Base-by-base conservation (phyloP, 2,888 invertebrate species). In the Ophonus ardosiacus region DNA sequence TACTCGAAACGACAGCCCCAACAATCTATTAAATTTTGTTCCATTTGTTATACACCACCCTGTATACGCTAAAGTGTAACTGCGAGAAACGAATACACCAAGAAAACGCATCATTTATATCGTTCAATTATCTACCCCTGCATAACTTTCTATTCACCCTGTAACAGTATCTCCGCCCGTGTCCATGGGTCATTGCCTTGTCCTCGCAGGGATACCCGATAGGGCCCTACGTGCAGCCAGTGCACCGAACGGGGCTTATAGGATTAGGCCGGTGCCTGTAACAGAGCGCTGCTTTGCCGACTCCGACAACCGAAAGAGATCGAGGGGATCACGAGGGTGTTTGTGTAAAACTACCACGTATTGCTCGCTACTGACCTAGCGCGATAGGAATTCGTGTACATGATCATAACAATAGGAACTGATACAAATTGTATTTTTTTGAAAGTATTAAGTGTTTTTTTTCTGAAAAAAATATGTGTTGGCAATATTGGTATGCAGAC, bases 191-290 rank as follows among this genome's bases (percentile, higher is more conserved):
- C 13, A 31, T 31, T 13, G 43, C 13, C 43, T 51, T 21, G 21
- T 63, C 63, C 63, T 18, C 68, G 13, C n/a, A n/a, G 18, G 31
- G 31, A 31, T 31, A 31, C 31, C 6, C 31, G 31, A 31, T 31
- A 31, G 31, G 21, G 17, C 43, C 13, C 43, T 74, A 74, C 71
- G 71, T 74, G 71, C 71, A 74, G 40, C 43, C 71, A 43, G 40
- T 74, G 71, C 71, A 74, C 43, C 43, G 71, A 40, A 43, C 40
- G 18, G 8, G 71, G 71, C n/a, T 74, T 74, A 74, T 8, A 18
- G 71, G 71, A 74, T 74, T 74, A 74, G 43, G 5, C 31, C 31
- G 31, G 31, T 13, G 43, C 15, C 21, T 40, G 71, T 40, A 74
- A 74, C 71, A 18, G 40, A 43, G 18, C 40, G 71, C 40, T 17